Evolutionary conservation across 2,797 vertebrate genomes (phyloP).

Genomic region (Chelonia mydas): DNA sequence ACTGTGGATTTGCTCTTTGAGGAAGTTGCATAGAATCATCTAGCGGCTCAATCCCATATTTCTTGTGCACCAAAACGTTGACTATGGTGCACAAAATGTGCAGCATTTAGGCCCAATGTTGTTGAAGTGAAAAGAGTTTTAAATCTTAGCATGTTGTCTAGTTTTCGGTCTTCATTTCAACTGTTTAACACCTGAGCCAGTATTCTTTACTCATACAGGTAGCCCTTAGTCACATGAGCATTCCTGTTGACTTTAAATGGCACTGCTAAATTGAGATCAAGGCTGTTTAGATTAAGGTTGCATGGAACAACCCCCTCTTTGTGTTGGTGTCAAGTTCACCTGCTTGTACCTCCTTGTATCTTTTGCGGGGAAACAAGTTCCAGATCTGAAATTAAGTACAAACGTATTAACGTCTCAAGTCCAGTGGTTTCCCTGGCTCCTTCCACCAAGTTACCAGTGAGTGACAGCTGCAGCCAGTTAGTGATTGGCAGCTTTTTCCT

Average conservation of each 20-base stretch:
- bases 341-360: not conserved
- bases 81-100: not conserved
- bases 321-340: not conserved
- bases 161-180: not conserved
- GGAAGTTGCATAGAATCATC: not conserved
- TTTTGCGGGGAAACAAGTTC: not conserved
- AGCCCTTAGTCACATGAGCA: not conserved
- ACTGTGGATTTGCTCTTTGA: not conserved
- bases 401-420: not conserved
- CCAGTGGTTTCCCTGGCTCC: not conserved
- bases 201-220: not conserved
- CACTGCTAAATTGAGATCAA: not conserved
- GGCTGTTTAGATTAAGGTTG: not conserved
- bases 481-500: not conserved
- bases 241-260: not conserved
- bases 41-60: not conserved
- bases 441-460: not conserved
- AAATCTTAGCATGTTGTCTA: not conserved
- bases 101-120: not conserved
- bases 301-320: fast-evolving
- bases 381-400: not conserved
- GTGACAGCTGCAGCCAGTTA: not conserved
- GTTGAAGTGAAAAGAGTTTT: not conserved
- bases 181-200: not conserved
- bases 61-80: not conserved